Base-by-base conservation (phyloP, 2,113 vertebrate species). In the Nyctereutes procyonoides region DNA sequence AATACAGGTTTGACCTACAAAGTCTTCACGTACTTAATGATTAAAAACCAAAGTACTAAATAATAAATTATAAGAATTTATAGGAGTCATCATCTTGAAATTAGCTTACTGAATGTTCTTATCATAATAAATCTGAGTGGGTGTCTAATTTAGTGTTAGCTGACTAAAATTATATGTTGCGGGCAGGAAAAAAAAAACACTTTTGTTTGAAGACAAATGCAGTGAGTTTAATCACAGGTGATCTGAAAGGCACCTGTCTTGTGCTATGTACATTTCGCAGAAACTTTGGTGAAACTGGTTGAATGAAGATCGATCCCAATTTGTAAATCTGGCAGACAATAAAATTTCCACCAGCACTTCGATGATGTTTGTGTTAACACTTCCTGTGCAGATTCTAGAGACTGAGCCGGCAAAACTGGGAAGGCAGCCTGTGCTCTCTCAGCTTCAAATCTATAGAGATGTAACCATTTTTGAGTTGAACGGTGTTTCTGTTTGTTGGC, bases 51-150 rank as follows among this genome's bases (percentile, higher is more conserved):
- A 99, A 99, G 98, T 99, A 98, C 99, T 99, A 99, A 99, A 99
- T 99, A 99, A 99, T 99, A 99, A 99, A 99, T 99, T 99, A 99
- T 99, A 98, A 99, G 98, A 99, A 99, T 99, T 99, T 99, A 99
- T 99, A 99, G 99, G 99, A 99, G 99, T 99, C 99, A 99, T 99
- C 99, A 99, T 99, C 99, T 99, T 99, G 98, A 99, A 99, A 99
- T 99, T 99, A 99, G 99, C 99, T 99, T 99, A 98, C 99, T 98
- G 98, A 99, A 99, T 99, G 98, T 99, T 99, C 98, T 99, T 99
- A 99, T 99, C 98, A 99, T 99, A 99, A 99, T 99, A 99, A 99
- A 99, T 99, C 98, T 99, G 98, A 98, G 98, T 98, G 98, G 98
- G 98, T 99, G 98, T 99, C 99, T 99, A 99, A 99, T 99, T 99